phyloP scores from a whole-genome alignment of 2,797 vertebrate species.

The Oreonectes daqikongensis region DNA sequence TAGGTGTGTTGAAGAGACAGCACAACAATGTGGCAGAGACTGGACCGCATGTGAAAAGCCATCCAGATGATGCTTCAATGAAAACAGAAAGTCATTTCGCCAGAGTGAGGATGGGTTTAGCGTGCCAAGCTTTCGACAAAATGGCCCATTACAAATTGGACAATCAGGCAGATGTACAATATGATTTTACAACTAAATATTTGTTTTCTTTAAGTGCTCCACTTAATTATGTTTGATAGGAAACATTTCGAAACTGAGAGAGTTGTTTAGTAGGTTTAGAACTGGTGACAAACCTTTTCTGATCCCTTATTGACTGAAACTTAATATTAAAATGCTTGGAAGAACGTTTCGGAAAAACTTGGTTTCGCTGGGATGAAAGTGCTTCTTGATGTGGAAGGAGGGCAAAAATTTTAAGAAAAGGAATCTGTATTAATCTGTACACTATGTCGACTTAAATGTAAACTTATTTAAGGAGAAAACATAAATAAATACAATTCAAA shows the following conservation, averaged over 20 bases:
- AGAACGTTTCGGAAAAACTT: no score
- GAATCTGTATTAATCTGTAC: no score
- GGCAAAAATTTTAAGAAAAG: no score
- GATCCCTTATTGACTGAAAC: no score
- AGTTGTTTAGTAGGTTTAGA: neutral
- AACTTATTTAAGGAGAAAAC: no score
- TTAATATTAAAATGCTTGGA: no score
- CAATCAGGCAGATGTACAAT: constrained; percentile 70
- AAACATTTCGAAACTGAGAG: neutral
- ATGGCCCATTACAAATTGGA: constrained; percentile 67
- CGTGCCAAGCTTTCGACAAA: constrained; percentile 63
- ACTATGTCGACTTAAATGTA: no score
- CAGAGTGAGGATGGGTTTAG: constrained; percentile 65
- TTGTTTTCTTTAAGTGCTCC: constrained; percentile 3
- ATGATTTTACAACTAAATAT: constrained; percentile 45
- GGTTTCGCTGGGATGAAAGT: no score
- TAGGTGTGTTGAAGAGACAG: constrained; percentile 76
- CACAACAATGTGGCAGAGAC: constrained; percentile 69
- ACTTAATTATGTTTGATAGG: neutral
- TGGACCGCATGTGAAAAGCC: constrained; percentile 76
- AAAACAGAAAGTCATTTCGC: constrained; percentile 63
- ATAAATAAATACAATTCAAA: no score
- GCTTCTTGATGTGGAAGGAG: no score
- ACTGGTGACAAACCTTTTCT: no score
- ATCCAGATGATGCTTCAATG: constrained; percentile 68